Base-by-base conservation (phyloP, 2,113 vertebrate genomes). In the Colossoma macropomum region DNA sequence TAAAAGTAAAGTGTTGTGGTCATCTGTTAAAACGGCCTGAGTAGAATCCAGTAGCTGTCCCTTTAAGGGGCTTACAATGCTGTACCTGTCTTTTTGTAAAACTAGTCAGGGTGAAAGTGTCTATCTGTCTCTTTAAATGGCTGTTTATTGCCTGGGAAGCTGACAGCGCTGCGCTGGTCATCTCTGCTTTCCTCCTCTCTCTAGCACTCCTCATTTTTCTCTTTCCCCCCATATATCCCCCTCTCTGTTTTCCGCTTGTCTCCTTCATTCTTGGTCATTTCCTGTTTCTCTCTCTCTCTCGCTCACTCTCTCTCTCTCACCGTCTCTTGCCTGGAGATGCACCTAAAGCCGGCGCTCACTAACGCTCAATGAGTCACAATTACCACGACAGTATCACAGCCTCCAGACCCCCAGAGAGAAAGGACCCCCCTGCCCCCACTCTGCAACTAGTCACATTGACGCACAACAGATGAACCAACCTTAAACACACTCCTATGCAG, bases 361-460 rank as follows among this genome's bases (percentile, higher is more conserved):
- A 88, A 91, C 89, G 86, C 89, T 88, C 87, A 92, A 89, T 93
- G 92, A 93, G 89, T 93, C 92, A 94, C 92, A 93, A 89, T 93
- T 93, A 93, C 90, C 88, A 87, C 81, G 48, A 88, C 73, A 88
- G 86, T 88, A 85, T 87, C 85, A 28, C 87, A 86, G 88, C 90
- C 88, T 48, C 77, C 85, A 81, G 87, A 88, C 89, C 80, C 87
- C 90, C 89, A 86, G 88, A 71, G 73, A 81, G 79, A 79, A 86
- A 79, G 75, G 85, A 82, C 82, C 77, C 87, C 88, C 83, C 88
- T 78, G 25, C 54, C 21, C 54, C 86, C 83, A 85, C 84, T 89
- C 90, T 86, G 91, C 84, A 89, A 89, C 90, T 27, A 52, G 72
- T 60, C 92, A 92, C 89, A 91, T 32, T 76, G 65, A 77, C 54